Conservation (phyloP, 1,140 invertebrate species). For the Magallana angulata region DNA sequence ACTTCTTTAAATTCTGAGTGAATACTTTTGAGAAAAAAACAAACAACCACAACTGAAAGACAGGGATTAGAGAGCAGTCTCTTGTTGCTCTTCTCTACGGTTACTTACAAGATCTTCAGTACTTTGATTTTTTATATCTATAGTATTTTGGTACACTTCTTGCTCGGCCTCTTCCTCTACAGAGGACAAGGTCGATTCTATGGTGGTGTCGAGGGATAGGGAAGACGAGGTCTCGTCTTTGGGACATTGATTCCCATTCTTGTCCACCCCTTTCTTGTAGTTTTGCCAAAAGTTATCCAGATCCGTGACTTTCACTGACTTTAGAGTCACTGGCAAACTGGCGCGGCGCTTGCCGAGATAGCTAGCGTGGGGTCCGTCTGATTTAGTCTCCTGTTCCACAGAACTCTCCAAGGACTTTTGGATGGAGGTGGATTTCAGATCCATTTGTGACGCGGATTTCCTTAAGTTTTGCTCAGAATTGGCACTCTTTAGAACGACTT, state of each 20-base stretch:
- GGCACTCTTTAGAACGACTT: conserved; percentile 44
- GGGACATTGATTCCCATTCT: not conserved
- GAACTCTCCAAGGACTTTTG: not conserved
- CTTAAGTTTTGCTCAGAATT: not conserved
- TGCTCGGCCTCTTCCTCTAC: not conserved
- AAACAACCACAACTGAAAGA: not conserved
- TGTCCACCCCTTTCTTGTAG: conserved; percentile 33
- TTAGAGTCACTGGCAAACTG: not conserved
- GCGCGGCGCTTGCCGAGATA: not conserved
- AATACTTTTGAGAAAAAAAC: not conserved
- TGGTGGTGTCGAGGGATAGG: not conserved
- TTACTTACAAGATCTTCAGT: not conserved
- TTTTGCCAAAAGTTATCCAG: conserved; percentile 6
- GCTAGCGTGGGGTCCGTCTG: not conserved
- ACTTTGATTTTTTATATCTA: not conserved
- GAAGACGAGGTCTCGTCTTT: not conserved
- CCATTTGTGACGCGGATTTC: conserved; percentile 7
- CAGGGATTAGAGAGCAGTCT: not conserved
- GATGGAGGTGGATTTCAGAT: conserved; percentile 31
- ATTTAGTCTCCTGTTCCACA: not conserved
- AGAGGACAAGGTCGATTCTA: not conserved
- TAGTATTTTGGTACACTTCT: not conserved
- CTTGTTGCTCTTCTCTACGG: not conserved
- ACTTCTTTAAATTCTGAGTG: not conserved
- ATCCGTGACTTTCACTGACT: not conserved